phyloP scores from a whole-genome alignment of 2,888 invertebrate genomes.

The Polylopha cassiicola region DNA sequence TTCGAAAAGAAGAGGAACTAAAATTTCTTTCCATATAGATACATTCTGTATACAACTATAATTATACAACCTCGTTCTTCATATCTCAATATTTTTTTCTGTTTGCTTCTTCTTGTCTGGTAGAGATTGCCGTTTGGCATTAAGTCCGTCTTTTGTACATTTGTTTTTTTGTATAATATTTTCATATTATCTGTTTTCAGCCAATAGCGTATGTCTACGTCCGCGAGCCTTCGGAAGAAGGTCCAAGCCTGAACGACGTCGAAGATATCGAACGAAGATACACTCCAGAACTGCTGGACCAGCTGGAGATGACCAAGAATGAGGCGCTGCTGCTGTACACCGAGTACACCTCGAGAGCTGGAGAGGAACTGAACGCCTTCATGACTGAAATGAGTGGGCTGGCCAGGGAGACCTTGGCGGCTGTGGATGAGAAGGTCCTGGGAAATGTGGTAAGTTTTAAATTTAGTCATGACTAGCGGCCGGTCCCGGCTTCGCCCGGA shows the following conservation, averaged over 20 bases:
- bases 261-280: slow-evolving; percentile 43
- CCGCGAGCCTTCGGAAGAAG: slow-evolving; percentile 33
- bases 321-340: slow-evolving; percentile 59
- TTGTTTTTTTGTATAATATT: no score
- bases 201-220: slow-evolving; percentile 25
- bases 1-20: no score
- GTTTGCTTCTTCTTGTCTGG: slow-evolving; percentile 6
- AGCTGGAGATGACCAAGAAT: slow-evolving; percentile 41
- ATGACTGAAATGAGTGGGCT: slow-evolving; percentile 44
- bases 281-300: slow-evolving; percentile 41
- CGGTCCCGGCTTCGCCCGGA: no score
- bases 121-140: slow-evolving; percentile 5
- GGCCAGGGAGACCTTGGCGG: slow-evolving; percentile 34
- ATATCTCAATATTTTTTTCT: no score
- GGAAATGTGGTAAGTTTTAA: slow-evolving; percentile 42
- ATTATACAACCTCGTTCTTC: no score
- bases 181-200: slow-evolving; percentile 25
- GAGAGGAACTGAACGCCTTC: slow-evolving; percentile 48
- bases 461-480: background rate
- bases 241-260: slow-evolving; percentile 27
- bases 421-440: slow-evolving; percentile 27
- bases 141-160: no score
- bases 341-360: slow-evolving; percentile 49
- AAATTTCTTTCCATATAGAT: no score
- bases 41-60: no score